Base-by-base conservation (phyloP, 2,113 vertebrate species). In the Ictalurus punctatus region DNA sequence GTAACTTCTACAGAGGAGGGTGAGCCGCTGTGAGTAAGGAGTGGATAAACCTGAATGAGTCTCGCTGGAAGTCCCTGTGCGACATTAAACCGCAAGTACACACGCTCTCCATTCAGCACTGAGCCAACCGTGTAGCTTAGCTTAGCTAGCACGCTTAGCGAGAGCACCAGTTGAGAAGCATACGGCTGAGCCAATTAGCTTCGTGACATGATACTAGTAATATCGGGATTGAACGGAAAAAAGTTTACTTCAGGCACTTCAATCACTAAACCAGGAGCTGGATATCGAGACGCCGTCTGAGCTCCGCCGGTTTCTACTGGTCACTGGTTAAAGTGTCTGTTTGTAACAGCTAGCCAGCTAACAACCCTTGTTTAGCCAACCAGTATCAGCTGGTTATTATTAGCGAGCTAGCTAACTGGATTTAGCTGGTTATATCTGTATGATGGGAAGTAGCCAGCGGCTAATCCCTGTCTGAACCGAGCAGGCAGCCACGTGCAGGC, bases 381-480 rank as follows among this genome's bases (percentile, higher is more conserved):
- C 67, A 65, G 82, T 87, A 91, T 83, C 86, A 85, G 90, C 88
- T 90, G 91, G 90, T 91, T 90, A 91, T 89, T 90, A 90, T 85
- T 91, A 91, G 89, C 85, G 54, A 40, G 89, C 85, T 85, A 76
- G 78, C 81, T 52, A 83, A 85, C 87, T 85, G 89, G 89, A 89
- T 87, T 88, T 74, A 89, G 91, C 91, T 90, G 87, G 80, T 86
- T 87, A 82, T 83, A 82, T 83, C 87, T 83, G 78, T 84, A 79
- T 79, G 40, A 74, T 84, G 83, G 88, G 73, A 79, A 86, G 86
- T 63, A 80, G 80, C 67, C 76, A 17, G 52, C 6, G 59, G 84
- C 87, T 80, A 78, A 83, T 44, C 67, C 71, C 84, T 71, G 27
- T 37, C 37, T 59, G n/a, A 85, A 84, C 69, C 48, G 85, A 74